Conservation (phyloP, 2,888 invertebrate genomes). For the Acronicta alni region DNA sequence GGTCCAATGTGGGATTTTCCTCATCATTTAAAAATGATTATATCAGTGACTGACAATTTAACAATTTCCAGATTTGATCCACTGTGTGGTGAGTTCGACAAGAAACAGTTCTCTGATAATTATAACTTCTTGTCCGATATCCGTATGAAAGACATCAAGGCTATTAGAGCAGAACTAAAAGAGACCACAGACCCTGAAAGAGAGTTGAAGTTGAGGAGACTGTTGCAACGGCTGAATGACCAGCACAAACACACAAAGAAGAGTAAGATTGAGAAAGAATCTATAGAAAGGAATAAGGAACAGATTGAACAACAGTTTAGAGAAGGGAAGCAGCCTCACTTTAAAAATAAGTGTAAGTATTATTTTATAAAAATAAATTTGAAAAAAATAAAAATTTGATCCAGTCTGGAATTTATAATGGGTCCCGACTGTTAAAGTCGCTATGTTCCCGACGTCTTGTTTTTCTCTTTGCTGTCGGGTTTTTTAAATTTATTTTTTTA, state of each 20-base stretch:
- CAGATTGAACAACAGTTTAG: constrained; percentile 86
- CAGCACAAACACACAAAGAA: constrained; percentile 92
- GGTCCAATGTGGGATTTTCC: too few relatives aligned
- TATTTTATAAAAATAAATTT: not conserved
- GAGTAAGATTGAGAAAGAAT: constrained; percentile 86
- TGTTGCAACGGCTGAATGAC: constrained; percentile 94
- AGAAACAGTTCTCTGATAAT: constrained; percentile 92
- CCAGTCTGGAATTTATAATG: too few relatives aligned
- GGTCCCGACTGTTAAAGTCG: too few relatives aligned
- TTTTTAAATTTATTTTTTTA: too few relatives aligned
- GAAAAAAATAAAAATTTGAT: too few relatives aligned
- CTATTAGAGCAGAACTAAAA: constrained; percentile 90
- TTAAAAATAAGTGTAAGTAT: constrained; percentile 85
- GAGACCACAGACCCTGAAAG: constrained; percentile 90
- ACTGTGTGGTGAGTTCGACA: constrained; percentile 94
- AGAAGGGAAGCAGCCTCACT: constrained; percentile 92
- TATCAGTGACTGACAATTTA: not conserved
- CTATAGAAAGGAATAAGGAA: constrained; percentile 88
- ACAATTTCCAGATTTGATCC: constrained; percentile 92
- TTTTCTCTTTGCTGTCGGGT: too few relatives aligned
- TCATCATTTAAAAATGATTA: too few relatives aligned
- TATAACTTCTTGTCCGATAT: constrained; percentile 94
- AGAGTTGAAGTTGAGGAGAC: constrained; percentile 90
- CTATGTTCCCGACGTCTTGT: too few relatives aligned
- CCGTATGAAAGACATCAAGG: constrained; percentile 91